These are phyloP conservation scores for Pollenia amentaria DNA, from an alignment of 2,888 invertebrate species.

Conservation along the genomic window DNA sequence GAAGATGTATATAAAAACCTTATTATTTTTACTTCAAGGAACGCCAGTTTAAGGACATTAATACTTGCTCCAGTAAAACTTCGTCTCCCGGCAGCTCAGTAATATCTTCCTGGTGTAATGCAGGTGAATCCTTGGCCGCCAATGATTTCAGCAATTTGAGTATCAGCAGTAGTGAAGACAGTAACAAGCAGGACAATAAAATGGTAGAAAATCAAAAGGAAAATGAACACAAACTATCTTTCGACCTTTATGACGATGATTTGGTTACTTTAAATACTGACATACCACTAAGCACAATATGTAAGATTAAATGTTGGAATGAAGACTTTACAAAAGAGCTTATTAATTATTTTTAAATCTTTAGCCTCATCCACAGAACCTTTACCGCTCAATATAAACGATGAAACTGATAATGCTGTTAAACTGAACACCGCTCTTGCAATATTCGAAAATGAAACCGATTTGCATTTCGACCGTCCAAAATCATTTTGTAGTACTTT, in stretches of 20 bases:
- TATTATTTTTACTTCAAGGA: conserved; percentile 29
- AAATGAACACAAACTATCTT: conserved; percentile 75
- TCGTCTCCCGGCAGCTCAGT: conserved; percentile 82
- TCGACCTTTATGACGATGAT: conserved; percentile 78
- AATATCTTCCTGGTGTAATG: conserved; percentile 84
- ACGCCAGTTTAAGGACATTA: conserved; percentile 77
- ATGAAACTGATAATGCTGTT: conserved; percentile 54
- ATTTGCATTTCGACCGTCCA: conserved; percentile 78
- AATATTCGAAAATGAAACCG: conserved; percentile 28
- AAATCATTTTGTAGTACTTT: conserved; percentile 80
- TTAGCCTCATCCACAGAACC: conserved; percentile 77
- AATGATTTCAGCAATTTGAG: conserved; percentile 86
- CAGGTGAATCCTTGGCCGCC: conserved; percentile 88
- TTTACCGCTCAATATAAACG: conserved; percentile 47
- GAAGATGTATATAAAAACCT: background rate
- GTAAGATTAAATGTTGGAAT: conserved; percentile 77
- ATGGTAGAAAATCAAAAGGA: conserved; percentile 64
- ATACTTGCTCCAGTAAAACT: conserved; percentile 79
- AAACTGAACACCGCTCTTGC: conserved; percentile 24
- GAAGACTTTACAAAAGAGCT: background rate
- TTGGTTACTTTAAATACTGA: conserved; percentile 80
- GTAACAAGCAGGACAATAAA: conserved; percentile 74
- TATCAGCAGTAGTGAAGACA: conserved; percentile 85
- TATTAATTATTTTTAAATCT: background rate
- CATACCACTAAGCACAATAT: conserved; percentile 81